Conservation (phyloP, 2,888 invertebrate genomes). For the Artemia sinica region DNA sequence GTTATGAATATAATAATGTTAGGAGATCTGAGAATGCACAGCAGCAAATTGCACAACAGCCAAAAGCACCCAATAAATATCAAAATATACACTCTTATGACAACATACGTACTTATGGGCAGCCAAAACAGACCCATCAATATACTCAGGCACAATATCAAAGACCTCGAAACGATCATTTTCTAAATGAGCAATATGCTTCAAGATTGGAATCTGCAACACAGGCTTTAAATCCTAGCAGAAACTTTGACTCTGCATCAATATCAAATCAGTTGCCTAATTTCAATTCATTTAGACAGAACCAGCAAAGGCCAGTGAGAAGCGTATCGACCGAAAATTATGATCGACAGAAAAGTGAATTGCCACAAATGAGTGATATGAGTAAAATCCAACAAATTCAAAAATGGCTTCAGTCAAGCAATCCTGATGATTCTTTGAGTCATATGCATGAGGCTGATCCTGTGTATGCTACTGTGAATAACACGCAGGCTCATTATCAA, state of each 20-base stretch:
- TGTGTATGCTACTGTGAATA: slow-evolving; percentile 8
- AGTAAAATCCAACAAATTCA: slow-evolving; percentile 11
- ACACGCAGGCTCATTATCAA: not conserved
- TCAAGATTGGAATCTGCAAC: slow-evolving; percentile 8
- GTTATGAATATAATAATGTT: not conserved
- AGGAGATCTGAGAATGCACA: not conserved
- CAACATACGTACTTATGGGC: not conserved
- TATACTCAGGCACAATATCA: not conserved
- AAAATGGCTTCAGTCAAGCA: slow-evolving; percentile 11
- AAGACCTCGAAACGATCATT: slow-evolving; percentile 1
- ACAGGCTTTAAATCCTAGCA: slow-evolving; percentile 5
- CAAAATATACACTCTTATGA: not conserved
- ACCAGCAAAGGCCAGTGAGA: not conserved
- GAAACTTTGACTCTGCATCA: not conserved
- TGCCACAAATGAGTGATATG: slow-evolving; percentile 5
- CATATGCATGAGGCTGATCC: slow-evolving; percentile 3
- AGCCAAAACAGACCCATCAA: not conserved
- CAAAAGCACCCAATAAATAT: not conserved
- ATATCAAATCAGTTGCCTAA: slow-evolving; percentile 4
- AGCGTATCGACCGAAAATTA: not conserved
- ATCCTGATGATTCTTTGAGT: slow-evolving; percentile 11
- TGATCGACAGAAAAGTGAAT: not conserved
- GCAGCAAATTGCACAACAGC: not conserved
- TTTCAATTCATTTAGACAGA: not conserved
- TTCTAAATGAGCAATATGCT: slow-evolving; percentile 6